Evolutionary conservation across 2,888 invertebrate genomes (phyloP), one percentile per base, ranked within the genome.

Genomic region (Nipponacmea schrenckii): DNA sequence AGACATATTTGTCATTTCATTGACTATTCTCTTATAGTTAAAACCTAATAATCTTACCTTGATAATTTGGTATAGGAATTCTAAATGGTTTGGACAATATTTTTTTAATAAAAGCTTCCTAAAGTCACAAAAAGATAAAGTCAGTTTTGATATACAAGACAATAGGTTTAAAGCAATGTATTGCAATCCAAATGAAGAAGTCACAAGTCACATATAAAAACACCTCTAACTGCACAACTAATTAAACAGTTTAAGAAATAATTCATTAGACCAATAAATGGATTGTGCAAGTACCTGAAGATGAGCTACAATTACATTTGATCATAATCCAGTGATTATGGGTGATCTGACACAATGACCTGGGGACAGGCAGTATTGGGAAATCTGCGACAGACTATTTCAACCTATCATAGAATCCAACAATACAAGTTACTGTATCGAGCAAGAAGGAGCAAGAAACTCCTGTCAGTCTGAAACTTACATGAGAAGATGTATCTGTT

Each of bases 41-140:
- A 31, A 31, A 3, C 2, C 31, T 3, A 2, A 31, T 10, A 17
- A 50, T 50, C 69, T 65, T 75, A 88, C 89, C 89, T 84, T 87
- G 83, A 90, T 97, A 98, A 85, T 96, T 95, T 0, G 95, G 93
- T 73, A 98, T 94, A 0, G 98, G 98, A 39, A 97, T 94, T 90
- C 95, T 94, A 87, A 97, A 98, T 0, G 97, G 96, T 85, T 93
- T 94, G 3, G 89, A 85, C 10, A 98, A 90, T 78, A 96, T 93
- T 83, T 93, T 93, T 70, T 93, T 92, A 77, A 98, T 97, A 24
- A 95, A 91, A 76, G 92, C 92, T 90, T 98, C 94, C 93, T 94
- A 77, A 77, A 48, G 15, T 69, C 12, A 65, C 26, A 68, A 15
- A 26, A 31, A 17, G 27, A 27, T 17, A 24, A 15, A 62, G 10